A percentile compares a stretch with the other conserved stretches of the same genome.
phyloP scores from a whole-genome alignment of 2,113 vertebrate genomes.

The Bufo bufo region DNA sequence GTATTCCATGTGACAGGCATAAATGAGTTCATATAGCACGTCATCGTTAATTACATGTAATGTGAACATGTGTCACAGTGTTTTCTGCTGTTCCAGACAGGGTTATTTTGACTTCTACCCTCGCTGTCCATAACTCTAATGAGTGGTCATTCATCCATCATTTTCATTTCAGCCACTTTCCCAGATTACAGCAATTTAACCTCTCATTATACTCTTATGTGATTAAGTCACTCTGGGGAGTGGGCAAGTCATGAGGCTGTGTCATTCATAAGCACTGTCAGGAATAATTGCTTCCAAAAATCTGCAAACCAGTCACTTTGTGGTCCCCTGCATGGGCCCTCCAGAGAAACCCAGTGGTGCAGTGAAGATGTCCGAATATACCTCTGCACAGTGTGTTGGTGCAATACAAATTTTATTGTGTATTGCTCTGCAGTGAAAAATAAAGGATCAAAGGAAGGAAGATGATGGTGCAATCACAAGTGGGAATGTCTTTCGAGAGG shows the following conservation, averaged over 20 bases:
- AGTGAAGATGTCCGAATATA: too few species aligned
- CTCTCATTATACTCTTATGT: not conserved
- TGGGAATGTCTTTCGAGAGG: too few species aligned
- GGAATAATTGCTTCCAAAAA: not conserved
- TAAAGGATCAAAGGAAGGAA: too few species aligned
- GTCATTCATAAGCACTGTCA: not conserved
- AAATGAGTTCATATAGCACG: too few species aligned
- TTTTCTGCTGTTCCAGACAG: too few species aligned
- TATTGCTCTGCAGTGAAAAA: too few species aligned
- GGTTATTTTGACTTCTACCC: too few species aligned
- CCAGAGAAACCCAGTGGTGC: not conserved
- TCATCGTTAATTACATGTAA: too few species aligned
- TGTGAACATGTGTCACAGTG: too few species aligned
- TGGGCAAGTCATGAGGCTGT: not conserved
- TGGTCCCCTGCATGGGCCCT: not conserved
- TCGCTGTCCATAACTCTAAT: not conserved
- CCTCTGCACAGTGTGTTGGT: not conserved
- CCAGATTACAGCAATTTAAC: not conserved
- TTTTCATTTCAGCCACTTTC: not conserved
- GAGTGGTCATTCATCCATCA: conserved; percentile 2
- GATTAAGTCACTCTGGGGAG: not conserved
- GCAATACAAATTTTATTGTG: too few species aligned
- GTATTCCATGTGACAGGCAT: too few species aligned
- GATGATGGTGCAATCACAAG: too few species aligned
- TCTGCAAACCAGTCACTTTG: not conserved